phyloP scores from a whole-genome alignment of 2,888 invertebrate genomes.

The Cantharis lateralis region DNA sequence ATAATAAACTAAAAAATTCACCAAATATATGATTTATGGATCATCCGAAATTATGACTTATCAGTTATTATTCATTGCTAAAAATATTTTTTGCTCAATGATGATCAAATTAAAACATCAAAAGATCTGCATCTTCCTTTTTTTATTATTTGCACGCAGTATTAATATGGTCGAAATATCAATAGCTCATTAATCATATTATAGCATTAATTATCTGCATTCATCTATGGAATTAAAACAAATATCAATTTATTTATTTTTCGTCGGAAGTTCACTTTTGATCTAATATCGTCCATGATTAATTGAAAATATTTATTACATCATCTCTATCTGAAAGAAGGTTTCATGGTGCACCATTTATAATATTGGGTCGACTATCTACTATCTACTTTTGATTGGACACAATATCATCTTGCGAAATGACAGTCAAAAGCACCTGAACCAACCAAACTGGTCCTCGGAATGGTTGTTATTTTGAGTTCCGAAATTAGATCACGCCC shows the following conservation, averaged over 20 bases:
- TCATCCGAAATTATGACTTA: background rate
- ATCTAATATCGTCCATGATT: background rate
- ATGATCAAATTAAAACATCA: background rate
- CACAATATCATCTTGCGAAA: background rate
- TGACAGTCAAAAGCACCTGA: background rate
- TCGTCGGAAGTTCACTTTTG: constrained; percentile 3
- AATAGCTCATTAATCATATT: constrained; percentile 4
- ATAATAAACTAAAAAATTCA: background rate
- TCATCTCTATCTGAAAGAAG: background rate
- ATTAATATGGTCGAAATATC: background rate
- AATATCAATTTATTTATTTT: background rate
- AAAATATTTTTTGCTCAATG: background rate
- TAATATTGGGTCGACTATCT: background rate
- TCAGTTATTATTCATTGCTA: background rate
- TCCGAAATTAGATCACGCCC: background rate
- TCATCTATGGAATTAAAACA: background rate
- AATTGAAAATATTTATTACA: background rate
- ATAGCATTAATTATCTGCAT: background rate
- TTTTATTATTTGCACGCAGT: background rate
- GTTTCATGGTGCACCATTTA: background rate
- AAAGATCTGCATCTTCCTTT: background rate
- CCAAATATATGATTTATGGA: background rate
- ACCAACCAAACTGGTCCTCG: background rate
- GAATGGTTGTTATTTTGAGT: background rate
- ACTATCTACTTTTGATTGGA: background rate